phyloP scores from a whole-genome alignment of 2,888 invertebrate species.

The Xestia rhomboidea region DNA sequence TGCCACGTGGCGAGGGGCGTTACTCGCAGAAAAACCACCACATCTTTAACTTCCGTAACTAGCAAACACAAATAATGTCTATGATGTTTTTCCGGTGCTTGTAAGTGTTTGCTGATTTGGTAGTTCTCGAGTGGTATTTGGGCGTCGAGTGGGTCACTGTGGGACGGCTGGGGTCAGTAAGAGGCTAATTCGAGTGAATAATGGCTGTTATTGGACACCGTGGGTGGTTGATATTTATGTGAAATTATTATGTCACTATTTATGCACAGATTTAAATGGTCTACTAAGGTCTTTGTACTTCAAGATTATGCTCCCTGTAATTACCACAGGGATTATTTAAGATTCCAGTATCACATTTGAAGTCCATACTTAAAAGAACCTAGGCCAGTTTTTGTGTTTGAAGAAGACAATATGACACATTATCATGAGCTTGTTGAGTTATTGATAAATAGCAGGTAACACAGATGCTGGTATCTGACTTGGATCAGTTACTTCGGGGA shows the following conservation, averaged over 20 bases:
- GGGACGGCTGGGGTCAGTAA: conserved; percentile 65
- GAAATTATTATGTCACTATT: conserved; percentile 32
- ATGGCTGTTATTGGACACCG: conserved; percentile 45
- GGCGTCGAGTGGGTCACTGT: conserved; percentile 77
- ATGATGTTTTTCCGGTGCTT: conserved; percentile 89
- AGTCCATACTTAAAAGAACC: not conserved
- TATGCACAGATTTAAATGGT: conserved; percentile 18
- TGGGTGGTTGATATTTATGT: conserved; percentile 55
- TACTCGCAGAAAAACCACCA: conserved; percentile 86
- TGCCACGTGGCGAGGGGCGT: conserved; percentile 88
- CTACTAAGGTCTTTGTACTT: not conserved
- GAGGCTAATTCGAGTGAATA: conserved; percentile 66
- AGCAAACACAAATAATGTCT: conserved; percentile 88
- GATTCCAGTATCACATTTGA: not conserved
- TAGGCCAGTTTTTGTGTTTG: not conserved
- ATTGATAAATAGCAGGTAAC: not conserved
- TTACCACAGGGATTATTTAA: not conserved
- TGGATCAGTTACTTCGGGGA: conserved; percentile 38
- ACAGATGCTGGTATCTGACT: conserved; percentile 24
- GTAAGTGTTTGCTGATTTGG: conserved; percentile 82
- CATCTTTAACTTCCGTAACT: conserved; percentile 88
- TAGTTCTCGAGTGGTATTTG: conserved; percentile 82
- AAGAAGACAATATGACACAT: not conserved
- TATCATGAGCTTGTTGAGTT: not conserved
- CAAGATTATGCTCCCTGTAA: not conserved